Evolutionary conservation across 1,140 invertebrate species (phyloP).

Genomic region (Onthophagus taurus): DNA sequence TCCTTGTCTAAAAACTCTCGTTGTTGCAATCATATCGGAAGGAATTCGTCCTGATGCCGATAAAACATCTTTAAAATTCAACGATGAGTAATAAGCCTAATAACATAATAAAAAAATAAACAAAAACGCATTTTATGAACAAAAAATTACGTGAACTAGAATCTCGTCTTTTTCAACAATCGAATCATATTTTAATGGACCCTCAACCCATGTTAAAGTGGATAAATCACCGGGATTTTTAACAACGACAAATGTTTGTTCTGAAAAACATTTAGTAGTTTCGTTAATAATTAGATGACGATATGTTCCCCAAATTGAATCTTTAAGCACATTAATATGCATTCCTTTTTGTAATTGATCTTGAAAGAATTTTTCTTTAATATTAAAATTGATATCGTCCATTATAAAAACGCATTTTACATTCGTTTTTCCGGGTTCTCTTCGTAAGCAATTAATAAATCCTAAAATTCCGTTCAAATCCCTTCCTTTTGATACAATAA

Average conservation of each 20-base stretch:
- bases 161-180: background rate
- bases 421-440: conserved; percentile 56
- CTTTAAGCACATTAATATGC: no score
- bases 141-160: background rate
- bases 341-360: no score
- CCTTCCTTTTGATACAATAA: conserved; percentile 52
- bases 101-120: background rate
- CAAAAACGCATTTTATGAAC: background rate
- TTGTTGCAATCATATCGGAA: conserved; percentile 46
- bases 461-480: conserved; percentile 72
- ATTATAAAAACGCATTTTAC: conserved; percentile 53
- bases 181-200: conserved; percentile 31
- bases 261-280: conserved; percentile 44
- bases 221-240: conserved; percentile 72
- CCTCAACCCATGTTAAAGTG: conserved; percentile 71
- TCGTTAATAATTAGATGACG: background rate
- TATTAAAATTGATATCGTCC: no score
- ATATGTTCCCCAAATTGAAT: background rate
- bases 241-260: conserved; percentile 70
- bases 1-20: conserved; percentile 50
- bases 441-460: conserved; percentile 64
- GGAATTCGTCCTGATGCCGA: conserved; percentile 62
- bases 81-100: conserved; percentile 52
- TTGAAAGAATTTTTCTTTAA: no score
- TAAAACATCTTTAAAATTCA: conserved; percentile 77